Evolutionary conservation across 2,888 invertebrate genomes (phyloP), one percentile per base, ranked within the genome.

Genomic region (Plutella xylostella): DNA sequence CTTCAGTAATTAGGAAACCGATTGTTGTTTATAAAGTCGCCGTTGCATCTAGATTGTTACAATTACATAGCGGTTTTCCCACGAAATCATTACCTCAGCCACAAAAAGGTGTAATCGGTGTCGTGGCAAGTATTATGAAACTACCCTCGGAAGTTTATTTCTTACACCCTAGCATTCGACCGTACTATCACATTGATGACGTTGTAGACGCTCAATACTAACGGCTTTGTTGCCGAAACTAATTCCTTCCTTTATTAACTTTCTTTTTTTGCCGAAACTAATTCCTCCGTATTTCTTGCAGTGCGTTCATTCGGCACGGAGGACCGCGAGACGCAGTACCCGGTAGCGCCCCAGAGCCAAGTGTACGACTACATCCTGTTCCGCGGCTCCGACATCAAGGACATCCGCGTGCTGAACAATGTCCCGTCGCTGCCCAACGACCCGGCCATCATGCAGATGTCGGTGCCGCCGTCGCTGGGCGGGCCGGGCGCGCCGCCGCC

Each of bases 251-350:
- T 42, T 30, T 30, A 12, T 34, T 12, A 14, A 51, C 52, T 52
- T 49, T 50, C 53, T 30, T 42, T 37, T 45, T 45, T 55, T 15
- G 9, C 21, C 38, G 14, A 40, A 40, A 28, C 11, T 22, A 25
- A 6, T 9, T 17, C 19, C 15, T 17, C 4, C 12, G 11, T 53
- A 58, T 53, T 57, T 50, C 68, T 82, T 87, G 46, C 85, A 98
- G 99, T 99, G 54, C 91, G 97, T 58, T 98, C 98, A 9, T 99
- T 97, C 86, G 99, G 99, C 45, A 99, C 99, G 31, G 99, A 99
- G 83, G 97, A 98, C 70, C 88, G 99, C 40, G 96, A 97, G 61
- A 94, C 97, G 4, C 94, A 95, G 67, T 94, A 92, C 69, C 96
- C 96, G 50, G 97, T 99, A 46, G 94, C 97, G 43, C 95, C 97